Evolutionary conservation across 2,113 vertebrate species (phyloP).

Genomic region (Emydura subglobosa): DNA sequence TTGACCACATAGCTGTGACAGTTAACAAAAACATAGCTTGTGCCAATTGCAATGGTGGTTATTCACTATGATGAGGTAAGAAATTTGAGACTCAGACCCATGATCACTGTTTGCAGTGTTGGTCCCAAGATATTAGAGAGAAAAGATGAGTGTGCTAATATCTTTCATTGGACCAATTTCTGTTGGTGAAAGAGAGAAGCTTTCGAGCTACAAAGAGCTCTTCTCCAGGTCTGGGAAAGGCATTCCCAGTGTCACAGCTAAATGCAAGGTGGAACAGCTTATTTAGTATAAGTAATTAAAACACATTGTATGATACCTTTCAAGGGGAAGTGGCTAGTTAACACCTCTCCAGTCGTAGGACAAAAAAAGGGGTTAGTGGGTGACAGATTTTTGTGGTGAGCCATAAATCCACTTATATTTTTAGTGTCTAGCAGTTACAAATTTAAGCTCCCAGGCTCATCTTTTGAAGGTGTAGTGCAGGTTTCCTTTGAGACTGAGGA

Average conservation of each 20-base stretch:
- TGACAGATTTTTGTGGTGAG: not conserved
- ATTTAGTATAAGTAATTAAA: not conserved
- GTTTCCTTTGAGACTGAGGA: not conserved
- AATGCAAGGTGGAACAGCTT: not conserved
- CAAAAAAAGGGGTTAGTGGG: not conserved
- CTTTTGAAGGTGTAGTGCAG: not conserved
- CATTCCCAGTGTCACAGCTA: not conserved
- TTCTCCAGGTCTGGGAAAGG: not conserved
- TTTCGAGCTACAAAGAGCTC: not conserved
- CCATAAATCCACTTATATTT: not conserved
- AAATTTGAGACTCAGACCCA: not conserved
- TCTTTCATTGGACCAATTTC: not conserved
- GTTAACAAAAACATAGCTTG: slow-evolving; percentile 44
- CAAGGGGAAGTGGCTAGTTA: not conserved
- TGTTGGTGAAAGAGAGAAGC: not conserved
- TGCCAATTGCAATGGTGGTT: not conserved
- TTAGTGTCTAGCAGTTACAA: not conserved
- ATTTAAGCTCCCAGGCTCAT: not conserved
- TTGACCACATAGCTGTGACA: slow-evolving; percentile 29
- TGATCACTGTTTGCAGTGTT: not conserved
- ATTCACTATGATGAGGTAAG: not conserved
- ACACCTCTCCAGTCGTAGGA: not conserved
- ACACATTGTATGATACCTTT: not conserved
- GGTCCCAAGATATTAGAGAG: not conserved
- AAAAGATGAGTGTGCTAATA: not conserved